phyloP scores from a whole-genome alignment of 2,888 invertebrate genomes.

The Calameuta pallipes region DNA sequence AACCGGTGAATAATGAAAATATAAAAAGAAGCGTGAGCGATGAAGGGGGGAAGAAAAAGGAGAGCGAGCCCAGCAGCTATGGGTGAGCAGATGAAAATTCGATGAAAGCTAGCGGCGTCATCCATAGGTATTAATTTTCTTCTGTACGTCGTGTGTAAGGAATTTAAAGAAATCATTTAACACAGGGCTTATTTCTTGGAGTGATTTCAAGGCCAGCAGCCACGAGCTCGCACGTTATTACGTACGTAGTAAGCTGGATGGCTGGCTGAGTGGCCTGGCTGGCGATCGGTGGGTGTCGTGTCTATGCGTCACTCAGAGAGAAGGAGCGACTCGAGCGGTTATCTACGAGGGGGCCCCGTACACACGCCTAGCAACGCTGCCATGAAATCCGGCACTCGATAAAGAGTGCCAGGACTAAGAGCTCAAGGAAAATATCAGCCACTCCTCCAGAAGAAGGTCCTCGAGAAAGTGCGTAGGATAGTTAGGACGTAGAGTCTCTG shows the following conservation, averaged over 20 bases:
- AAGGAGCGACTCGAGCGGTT: constrained; percentile 40
- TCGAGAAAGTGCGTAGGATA: constrained; percentile 30
- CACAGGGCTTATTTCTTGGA: constrained; percentile 3
- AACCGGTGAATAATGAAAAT: background rate
- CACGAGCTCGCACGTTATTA: constrained; percentile 52
- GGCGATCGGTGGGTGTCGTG: constrained; percentile 40
- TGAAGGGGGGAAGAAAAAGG: background rate
- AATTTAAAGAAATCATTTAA: background rate
- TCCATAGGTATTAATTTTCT: background rate
- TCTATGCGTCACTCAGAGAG: constrained; percentile 43
- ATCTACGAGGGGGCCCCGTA: constrained; percentile 29
- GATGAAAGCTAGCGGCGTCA: background rate
- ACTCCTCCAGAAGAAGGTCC: constrained; percentile 68
- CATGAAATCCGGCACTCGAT: background rate
- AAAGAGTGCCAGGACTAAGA: constrained; percentile 2
- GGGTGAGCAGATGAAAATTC: background rate
- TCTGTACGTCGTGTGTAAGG: background rate
- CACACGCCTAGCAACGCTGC: constrained; percentile 59
- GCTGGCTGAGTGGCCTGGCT: constrained; percentile 33
- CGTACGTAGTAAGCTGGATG: constrained; percentile 41
- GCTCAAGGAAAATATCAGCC: constrained; percentile 8
- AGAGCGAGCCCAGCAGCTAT: background rate
- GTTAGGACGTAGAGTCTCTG: constrained; percentile 9
- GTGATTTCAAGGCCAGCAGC: constrained; percentile 46
- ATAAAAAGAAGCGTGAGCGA: background rate